phyloP scores from a whole-genome alignment of 2,113 vertebrate species.

The Lichenostomus cassidix region DNA sequence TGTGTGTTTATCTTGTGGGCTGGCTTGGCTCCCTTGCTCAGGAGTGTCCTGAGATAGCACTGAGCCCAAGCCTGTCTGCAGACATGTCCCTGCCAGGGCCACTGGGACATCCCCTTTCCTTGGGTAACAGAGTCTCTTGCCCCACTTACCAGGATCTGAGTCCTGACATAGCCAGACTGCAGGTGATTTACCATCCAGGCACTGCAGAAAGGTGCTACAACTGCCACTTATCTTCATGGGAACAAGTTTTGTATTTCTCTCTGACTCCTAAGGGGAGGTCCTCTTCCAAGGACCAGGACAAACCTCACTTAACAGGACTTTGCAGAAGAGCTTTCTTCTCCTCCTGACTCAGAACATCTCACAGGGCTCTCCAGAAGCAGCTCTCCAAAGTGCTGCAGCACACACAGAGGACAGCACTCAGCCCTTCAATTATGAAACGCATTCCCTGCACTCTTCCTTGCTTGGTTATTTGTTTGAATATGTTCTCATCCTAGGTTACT shows the following conservation, averaged over 20 bases:
- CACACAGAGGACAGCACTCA: neutral
- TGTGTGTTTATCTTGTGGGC: neutral
- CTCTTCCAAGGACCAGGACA: neutral
- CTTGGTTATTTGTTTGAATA: neutral
- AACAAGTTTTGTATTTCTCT: neutral
- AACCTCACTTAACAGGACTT: neutral
- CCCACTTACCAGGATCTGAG: neutral
- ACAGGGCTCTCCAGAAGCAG: neutral
- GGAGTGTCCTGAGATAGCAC: neutral
- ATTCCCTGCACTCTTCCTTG: neutral
- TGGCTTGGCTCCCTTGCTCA: neutral
- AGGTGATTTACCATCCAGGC: neutral
- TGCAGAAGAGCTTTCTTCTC: neutral
- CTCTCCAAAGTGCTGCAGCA: neutral
- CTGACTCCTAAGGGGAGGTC: neutral
- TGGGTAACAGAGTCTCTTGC: neutral
- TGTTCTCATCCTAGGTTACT: neutral
- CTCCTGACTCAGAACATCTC: neutral
- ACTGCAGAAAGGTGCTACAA: neutral
- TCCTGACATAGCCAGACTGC: neutral
- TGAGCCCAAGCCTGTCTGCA: neutral
- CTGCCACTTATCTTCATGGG: neutral
- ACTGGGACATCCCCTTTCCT: neutral
- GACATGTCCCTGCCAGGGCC: neutral
- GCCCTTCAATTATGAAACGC: accelerated